These are phyloP conservation scores for Aleiodes testaceus DNA, from an alignment of 2,888 invertebrate species.

Conservation along the genomic window DNA sequence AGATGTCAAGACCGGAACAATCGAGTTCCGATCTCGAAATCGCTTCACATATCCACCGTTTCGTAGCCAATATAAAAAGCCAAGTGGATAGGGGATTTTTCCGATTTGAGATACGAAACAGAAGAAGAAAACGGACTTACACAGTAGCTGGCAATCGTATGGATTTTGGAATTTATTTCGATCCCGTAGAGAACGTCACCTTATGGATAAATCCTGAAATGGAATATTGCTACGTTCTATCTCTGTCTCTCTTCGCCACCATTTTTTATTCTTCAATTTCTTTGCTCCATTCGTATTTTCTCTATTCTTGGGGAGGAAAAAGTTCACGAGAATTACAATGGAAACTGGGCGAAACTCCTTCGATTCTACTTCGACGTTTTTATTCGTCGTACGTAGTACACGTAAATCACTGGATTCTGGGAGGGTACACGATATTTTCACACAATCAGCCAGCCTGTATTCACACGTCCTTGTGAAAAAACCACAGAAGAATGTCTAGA, in stretches of 20 bases:
- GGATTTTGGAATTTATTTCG: slow-evolving; percentile 32
- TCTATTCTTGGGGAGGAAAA: background rate
- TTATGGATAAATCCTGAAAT: slow-evolving; percentile 32
- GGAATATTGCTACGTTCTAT: slow-evolving; percentile 32
- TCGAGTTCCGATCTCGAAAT: slow-evolving; percentile 37
- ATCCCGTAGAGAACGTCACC: slow-evolving; percentile 19
- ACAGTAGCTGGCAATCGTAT: slow-evolving; percentile 22
- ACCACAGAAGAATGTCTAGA: too few species aligned
- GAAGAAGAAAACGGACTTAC: slow-evolving; percentile 3
- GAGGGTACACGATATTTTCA: background rate
- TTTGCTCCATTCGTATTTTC: background rate
- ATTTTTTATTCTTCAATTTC: background rate
- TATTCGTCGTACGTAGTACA: background rate
- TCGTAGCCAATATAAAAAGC: slow-evolving; percentile 25
- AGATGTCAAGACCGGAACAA: slow-evolving; percentile 36
- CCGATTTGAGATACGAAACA: slow-evolving; percentile 18
- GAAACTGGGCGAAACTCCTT: slow-evolving; percentile 27
- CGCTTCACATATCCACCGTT: slow-evolving; percentile 28
- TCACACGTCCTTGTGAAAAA: background rate
- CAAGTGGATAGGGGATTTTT: slow-evolving; percentile 17
- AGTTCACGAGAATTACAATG: slow-evolving; percentile 4
- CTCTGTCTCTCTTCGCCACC: background rate
- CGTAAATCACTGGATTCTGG: slow-evolving; percentile 13
- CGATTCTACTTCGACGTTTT: slow-evolving; percentile 16
- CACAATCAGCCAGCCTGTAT: slow-evolving; percentile 6